Conservation (phyloP, 2,113 vertebrate genomes). For the Cheilinus undulatus region DNA sequence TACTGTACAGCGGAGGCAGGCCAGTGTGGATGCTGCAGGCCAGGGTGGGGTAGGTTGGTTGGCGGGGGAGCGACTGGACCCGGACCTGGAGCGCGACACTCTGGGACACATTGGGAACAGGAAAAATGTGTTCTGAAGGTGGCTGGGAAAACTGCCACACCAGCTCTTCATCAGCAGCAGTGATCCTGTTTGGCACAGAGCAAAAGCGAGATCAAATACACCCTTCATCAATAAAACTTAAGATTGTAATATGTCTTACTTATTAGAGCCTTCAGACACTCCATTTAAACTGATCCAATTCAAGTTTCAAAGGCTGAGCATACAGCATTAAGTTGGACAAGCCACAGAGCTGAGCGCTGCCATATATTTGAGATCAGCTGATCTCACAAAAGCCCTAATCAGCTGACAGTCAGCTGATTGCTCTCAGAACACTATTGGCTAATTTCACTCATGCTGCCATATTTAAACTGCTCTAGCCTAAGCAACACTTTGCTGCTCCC, state of each 20-base stretch:
- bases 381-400: too few species aligned
- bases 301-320: conserved; percentile 2
- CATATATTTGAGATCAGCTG: too few species aligned
- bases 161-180: conserved; percentile 93
- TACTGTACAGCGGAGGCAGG: conserved; percentile 76
- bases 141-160: conserved; percentile 96
- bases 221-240: background rate
- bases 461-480: too few species aligned
- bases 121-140: conserved; percentile 95
- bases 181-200: conserved; percentile 87
- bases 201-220: background rate
- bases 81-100: conserved; percentile 96
- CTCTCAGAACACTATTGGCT: too few species aligned
- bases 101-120: conserved; percentile 95
- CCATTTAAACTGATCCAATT: conserved; percentile 4
- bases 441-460: too few species aligned
- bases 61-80: conserved; percentile 96
- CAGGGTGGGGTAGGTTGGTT: conserved; percentile 93
- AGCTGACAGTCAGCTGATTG: too few species aligned
- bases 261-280: conserved; percentile 3
- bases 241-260: background rate
- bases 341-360: too few species aligned
- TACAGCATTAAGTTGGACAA: too few species aligned
- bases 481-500: too few species aligned
- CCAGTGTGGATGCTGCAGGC: conserved; percentile 95